Percentiles rank a stretch among this genome's conserved stretches.
phyloP scores from a whole-genome alignment of 2,113 vertebrate species.

The Chelonoidis abingdonii region DNA sequence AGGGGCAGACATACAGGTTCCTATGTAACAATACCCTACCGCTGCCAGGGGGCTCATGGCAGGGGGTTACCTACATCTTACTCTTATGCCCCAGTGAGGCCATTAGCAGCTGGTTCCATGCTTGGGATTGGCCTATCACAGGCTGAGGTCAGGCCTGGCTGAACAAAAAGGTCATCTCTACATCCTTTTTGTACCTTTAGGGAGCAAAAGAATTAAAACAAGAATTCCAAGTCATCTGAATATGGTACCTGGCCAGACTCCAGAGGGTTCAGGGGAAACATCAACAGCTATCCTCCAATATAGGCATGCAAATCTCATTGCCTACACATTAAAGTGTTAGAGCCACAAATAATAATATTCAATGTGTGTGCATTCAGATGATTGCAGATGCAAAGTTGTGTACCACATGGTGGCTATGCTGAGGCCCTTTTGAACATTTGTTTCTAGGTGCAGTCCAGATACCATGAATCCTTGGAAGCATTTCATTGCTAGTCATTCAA shows the following conservation, averaged over 20 bases:
- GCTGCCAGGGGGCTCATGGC: not conserved
- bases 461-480: not conserved
- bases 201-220: not conserved
- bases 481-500: not conserved
- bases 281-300: not conserved
- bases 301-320: not conserved
- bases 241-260: not conserved
- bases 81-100: not conserved
- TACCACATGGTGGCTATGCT: not conserved
- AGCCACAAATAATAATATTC: not conserved
- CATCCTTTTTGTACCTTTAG: not conserved
- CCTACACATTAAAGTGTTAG: not conserved
- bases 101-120: not conserved
- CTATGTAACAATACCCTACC: not conserved
- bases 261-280: no score
- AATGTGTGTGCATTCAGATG: not conserved
- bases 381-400: not conserved
- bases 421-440: not conserved
- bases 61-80: not conserved
- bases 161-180: not conserved
- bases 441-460: not conserved
- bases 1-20: not conserved
- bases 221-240: not conserved
- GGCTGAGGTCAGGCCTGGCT: not conserved
- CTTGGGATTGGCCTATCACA: not conserved